Evolutionary conservation across 2,113 vertebrate genomes (phyloP), one percentile per base, ranked within the genome.

Genomic region (Entelurus aequoreus): DNA sequence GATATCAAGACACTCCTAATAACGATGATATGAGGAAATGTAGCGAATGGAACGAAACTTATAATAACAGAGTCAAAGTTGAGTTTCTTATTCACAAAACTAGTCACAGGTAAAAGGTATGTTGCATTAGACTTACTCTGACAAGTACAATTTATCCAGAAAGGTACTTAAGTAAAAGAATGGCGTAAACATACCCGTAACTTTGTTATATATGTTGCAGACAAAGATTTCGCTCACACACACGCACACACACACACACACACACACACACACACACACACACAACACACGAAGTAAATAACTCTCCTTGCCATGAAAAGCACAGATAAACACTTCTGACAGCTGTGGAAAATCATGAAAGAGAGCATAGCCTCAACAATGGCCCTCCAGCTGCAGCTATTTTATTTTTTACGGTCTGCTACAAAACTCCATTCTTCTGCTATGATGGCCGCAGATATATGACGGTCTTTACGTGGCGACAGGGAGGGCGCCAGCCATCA

Each of bases 231-330:
- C 28, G 4, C 28, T 2, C 15, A 50, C 51, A 60, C 38, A 10
- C 35, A 52, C 50, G 3, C 46, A 48, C 7, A 15, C 15, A 48
- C 6, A 48, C 40, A 21, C 28, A 53, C 53, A 51, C 47, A 69
- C 11, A 60, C 48, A 56, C 8, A 42, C 37, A 36, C 48, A 47
- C 19, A 50, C 58, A 42, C 51, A 16, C 54, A 60, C 46, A 54
- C 65, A 54, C 58, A 55, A 54, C 65, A 54, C 58, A 55, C 56
- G 6, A 15, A 21, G 52, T 62, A 74, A 73, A 79, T 72, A 71
- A 77, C 53, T 62, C 60, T 49, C 52, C 54, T 63, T 66, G 69
- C 62, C 67, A 69, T 50, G 58, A 46, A 74, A 36, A 62, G 21
- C 6, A 28, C 5, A 14, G 28, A 55, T 55, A 55, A 55, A 16